Evolutionary conservation across 1,140 invertebrate genomes (phyloP).

Genomic region (Scaptomyza montana): DNA sequence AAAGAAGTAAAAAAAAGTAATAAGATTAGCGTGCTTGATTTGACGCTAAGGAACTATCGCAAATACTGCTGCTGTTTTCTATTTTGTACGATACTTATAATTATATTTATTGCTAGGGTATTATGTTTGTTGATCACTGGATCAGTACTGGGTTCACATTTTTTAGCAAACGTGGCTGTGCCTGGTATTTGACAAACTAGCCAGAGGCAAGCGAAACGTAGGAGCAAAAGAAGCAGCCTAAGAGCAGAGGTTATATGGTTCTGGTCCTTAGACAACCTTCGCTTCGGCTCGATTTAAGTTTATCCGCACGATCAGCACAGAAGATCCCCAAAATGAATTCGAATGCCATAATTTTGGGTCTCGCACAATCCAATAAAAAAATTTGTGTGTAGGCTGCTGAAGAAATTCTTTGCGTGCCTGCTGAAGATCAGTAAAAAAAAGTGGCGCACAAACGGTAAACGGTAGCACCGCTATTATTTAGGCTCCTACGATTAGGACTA

Average conservation of each 20-base stretch:
- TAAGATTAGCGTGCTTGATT: too few species aligned
- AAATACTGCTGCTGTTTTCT: too few species aligned
- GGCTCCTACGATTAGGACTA: slow-evolving; percentile 15
- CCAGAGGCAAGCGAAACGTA: slow-evolving; percentile 56
- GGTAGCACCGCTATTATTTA: slow-evolving; percentile 56
- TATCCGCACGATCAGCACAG: slow-evolving; percentile 75
- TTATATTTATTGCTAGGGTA: slow-evolving; percentile 13
- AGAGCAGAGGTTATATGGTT: slow-evolving; percentile 28
- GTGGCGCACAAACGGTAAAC: slow-evolving; percentile 47
- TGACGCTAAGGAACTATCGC: too few species aligned
- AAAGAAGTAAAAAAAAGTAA: too few species aligned
- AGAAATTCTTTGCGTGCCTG: slow-evolving; percentile 71
- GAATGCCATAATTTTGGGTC: slow-evolving; percentile 70
- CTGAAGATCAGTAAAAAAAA: neutral
- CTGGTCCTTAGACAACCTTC: slow-evolving; percentile 23
- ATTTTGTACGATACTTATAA: too few species aligned
- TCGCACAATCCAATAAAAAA: slow-evolving; percentile 7
- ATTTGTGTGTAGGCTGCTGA: slow-evolving; percentile 7
- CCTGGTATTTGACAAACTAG: slow-evolving; percentile 72
- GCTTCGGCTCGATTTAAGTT: slow-evolving; percentile 74
- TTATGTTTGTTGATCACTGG: neutral
- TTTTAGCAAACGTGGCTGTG: slow-evolving; percentile 15
- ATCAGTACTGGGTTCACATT: neutral
- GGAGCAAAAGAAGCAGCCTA: slow-evolving; percentile 14
- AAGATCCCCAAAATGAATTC: slow-evolving; percentile 47